Base-by-base conservation (phyloP, 2,797 vertebrate species). In the Sorex maritimensis region DNA sequence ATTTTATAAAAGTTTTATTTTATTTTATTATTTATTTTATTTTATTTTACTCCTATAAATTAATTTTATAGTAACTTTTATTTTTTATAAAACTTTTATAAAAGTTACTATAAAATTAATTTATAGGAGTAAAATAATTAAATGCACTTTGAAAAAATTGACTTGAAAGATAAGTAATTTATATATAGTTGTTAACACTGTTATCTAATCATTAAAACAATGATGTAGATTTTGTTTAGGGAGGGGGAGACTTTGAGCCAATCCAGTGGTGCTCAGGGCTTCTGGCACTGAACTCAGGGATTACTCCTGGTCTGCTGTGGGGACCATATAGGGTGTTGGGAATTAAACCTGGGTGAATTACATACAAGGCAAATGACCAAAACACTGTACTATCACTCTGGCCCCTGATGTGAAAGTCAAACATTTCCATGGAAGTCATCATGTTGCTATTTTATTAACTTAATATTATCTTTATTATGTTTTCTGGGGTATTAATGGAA, bases 91-190 rank as follows among this genome's bases (percentile, higher is more conserved):
- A 34, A 34, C 34, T 34, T 34, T 34, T 34, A 34, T 34, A 34
- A 34, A 34, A 34, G 34, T 34, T 34, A 34, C 34, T 34, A 34
- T 34, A 34, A 34, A 34, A 34, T 34, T 34, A 34, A 34, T 34
- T 34, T 34, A 78, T 85, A 23, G 17, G 38, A 90, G 65, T 63
- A 81, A 82, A 84, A 73, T n/a, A 86, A 12, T 24, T 30, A 89
- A 87, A 89, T 19, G 0, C 52, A 26, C 38, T 58, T 74, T 78
- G 73, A 55, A 82, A 92, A 67, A 94, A 71, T 65, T 87, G 28
- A 11, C 13, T 65, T 85, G 28, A 24, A 91, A 71, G 11, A 15
- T 85, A 13, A 77, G 10, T 17, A 90, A 26, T 63, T 80, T 75
- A 46, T 41, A 17, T 24, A 11, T 7, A 71, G 17, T 68, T 67